Evolutionary conservation across 2,797 vertebrate genomes (phyloP).

Genomic region (Eleutherodactylus coqui): DNA sequence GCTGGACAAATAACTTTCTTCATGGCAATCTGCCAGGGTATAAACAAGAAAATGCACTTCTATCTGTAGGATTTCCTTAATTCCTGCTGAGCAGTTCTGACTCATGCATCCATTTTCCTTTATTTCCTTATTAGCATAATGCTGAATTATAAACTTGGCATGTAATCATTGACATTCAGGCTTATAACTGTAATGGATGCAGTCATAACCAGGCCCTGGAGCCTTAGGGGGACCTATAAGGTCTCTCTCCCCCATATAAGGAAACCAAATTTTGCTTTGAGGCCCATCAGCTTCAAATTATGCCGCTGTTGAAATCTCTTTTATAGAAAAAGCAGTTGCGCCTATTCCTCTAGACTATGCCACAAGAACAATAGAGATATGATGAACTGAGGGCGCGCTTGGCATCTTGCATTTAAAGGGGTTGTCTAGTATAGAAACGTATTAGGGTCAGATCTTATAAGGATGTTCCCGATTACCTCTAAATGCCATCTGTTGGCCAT

Average conservation of each 20-base stretch:
- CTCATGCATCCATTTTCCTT: not conserved
- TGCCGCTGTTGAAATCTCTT: not conserved
- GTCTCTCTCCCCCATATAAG: too few species aligned
- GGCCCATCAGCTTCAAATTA: too few species aligned
- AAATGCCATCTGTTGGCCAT: too few species aligned
- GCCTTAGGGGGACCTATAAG: too few species aligned
- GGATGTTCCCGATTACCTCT: not conserved
- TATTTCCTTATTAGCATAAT: not conserved
- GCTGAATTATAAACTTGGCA: not conserved
- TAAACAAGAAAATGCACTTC: not conserved
- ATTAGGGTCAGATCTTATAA: not conserved
- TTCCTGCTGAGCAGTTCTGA: not conserved
- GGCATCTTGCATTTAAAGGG: not conserved
- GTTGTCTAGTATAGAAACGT: not conserved
- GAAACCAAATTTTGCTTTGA: too few species aligned
- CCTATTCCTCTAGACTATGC: not conserved
- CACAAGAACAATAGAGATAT: not conserved
- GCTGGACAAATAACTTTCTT: constrained; percentile 33
- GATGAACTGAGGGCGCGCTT: not conserved
- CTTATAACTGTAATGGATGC: too few species aligned
- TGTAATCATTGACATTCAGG: too few species aligned
- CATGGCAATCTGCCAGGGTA: not conserved
- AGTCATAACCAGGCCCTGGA: too few species aligned
- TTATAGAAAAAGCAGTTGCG: not conserved
- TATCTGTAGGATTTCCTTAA: constrained; percentile 1